phyloP scores from a whole-genome alignment of 2,113 vertebrate genomes.

The Meleagris gallopavo region DNA sequence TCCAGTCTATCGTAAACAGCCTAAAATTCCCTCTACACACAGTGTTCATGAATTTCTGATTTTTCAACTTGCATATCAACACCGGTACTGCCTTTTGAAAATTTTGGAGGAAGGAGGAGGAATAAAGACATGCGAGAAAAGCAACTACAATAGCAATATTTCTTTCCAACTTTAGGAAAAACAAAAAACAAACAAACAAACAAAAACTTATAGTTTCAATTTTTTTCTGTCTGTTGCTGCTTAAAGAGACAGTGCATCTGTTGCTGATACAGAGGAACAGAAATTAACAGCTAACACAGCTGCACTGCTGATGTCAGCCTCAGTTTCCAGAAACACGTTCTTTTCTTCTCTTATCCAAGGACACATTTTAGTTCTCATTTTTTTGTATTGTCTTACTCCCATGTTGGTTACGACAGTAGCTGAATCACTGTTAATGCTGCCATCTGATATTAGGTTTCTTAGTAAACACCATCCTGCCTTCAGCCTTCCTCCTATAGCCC shows the following conservation, averaged over 20 bases:
- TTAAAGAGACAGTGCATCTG: background rate
- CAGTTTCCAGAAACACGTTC: conserved; percentile 1
- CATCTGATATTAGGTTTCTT: background rate
- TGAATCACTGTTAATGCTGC: background rate
- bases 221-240: background rate
- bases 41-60: background rate
- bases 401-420: background rate
- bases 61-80: background rate
- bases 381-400: background rate
- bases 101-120: background rate
- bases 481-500: background rate
- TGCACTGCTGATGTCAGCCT: background rate
- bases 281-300: background rate
- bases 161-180: background rate
- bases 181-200: background rate
- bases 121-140: background rate
- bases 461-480: background rate
- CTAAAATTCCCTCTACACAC: background rate
- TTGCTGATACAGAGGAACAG: background rate
- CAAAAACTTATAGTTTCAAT: background rate
- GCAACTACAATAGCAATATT: background rate
- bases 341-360: background rate
- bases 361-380: background rate
- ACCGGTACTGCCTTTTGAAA: background rate
- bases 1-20: background rate